A percentile compares a stretch with the other conserved stretches of the same genome.
phyloP scores from a whole-genome alignment of 2,888 invertebrate genomes.

The Scaptodrosophila latifasciaeformis region DNA sequence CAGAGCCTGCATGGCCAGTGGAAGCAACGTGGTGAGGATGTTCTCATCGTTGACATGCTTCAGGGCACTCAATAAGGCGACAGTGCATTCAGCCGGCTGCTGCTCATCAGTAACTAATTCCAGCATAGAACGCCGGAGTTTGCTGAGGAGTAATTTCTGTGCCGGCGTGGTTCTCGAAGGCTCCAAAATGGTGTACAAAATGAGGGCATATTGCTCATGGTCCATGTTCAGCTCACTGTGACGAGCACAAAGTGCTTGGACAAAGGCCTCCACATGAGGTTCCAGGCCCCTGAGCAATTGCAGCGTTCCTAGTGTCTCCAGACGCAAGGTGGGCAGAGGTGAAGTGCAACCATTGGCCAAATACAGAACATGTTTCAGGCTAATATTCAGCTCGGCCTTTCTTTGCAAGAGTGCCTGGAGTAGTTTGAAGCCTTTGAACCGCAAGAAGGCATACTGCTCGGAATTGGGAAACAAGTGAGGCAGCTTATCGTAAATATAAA shows the following conservation, averaged over 20 bases:
- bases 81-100: conserved; percentile 43
- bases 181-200: conserved; percentile 79
- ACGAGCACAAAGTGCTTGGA: conserved; percentile 66
- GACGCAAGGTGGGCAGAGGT: conserved; percentile 77
- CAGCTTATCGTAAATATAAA: conserved; percentile 73
- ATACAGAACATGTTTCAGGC: conserved; percentile 57
- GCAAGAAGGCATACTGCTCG: conserved; percentile 76
- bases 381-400: conserved; percentile 22
- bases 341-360: conserved; percentile 77
- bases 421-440: conserved; percentile 76
- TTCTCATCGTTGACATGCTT: conserved; percentile 62
- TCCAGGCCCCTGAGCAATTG: conserved; percentile 36
- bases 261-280: conserved; percentile 72
- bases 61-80: conserved; percentile 50
- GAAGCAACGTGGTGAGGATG: conserved; percentile 50
- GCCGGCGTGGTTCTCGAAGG: conserved; percentile 18
- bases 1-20: conserved; percentile 47
- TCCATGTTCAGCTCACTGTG: conserved; percentile 81
- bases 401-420: conserved; percentile 38
- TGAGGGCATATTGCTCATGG: conserved; percentile 80
- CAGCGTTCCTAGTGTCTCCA: conserved; percentile 78
- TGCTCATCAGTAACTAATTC: conserved; percentile 39
- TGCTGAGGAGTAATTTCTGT: conserved; percentile 59
- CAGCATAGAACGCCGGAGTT: conserved; percentile 42
- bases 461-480: conserved; percentile 28